Evolutionary conservation across 2,113 vertebrate species (phyloP).

Genomic region (Brevimyrus niger): DNA sequence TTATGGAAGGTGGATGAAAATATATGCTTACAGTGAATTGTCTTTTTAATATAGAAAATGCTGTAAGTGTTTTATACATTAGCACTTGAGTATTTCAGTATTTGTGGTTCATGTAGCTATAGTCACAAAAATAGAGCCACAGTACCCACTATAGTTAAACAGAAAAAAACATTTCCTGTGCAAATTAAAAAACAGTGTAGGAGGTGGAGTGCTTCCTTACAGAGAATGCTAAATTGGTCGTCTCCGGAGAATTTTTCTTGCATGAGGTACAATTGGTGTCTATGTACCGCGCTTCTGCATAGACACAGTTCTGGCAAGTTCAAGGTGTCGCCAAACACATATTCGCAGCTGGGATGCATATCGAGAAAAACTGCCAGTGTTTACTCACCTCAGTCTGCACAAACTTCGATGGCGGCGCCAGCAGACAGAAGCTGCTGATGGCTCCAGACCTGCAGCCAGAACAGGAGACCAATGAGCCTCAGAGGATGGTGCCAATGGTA

Average conservation of each 20-base stretch:
- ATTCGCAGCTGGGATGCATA: background rate
- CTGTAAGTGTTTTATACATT: background rate
- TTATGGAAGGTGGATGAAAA: background rate
- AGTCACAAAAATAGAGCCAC: background rate
- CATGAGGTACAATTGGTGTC: background rate
- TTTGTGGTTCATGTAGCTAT: background rate
- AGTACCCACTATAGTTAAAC: background rate
- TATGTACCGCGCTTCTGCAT: background rate
- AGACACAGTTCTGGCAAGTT: background rate
- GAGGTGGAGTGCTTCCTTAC: background rate
- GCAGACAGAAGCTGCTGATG: background rate
- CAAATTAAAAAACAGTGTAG: background rate
- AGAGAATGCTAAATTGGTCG: background rate
- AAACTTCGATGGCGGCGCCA: background rate
- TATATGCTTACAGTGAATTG: background rate
- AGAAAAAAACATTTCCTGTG: background rate
- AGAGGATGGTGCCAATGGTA: background rate
- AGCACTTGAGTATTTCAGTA: background rate
- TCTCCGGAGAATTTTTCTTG: background rate
- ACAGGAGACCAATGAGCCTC: background rate
- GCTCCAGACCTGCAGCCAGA: background rate
- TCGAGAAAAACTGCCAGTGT: background rate
- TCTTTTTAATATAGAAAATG: background rate
- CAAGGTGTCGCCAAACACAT: background rate
- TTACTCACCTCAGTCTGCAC: background rate